Evolutionary conservation across 2,888 invertebrate genomes (phyloP).

Genomic region (Pseudoips prasinana): DNA sequence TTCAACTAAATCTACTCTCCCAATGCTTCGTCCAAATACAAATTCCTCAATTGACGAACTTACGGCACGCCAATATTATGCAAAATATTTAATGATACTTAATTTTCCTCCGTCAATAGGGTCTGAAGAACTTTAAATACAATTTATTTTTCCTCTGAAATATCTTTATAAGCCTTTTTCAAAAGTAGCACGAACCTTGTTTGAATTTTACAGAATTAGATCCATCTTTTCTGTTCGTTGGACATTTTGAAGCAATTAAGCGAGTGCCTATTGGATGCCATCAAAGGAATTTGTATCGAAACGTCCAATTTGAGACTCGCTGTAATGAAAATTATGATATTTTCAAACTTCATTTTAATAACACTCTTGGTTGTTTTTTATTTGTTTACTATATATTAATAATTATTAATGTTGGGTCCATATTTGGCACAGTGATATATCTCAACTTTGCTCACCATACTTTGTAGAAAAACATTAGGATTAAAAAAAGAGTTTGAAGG

Average conservation of each 20-base stretch:
- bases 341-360: constrained; percentile 25
- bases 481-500: too few species aligned
- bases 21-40: too few species aligned
- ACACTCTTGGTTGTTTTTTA: constrained; percentile 11
- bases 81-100: constrained; percentile 4
- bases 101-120: neutral
- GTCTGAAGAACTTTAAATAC: constrained; percentile 12
- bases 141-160: constrained; percentile 17
- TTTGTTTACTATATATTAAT: too few species aligned
- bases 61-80: constrained; percentile 1
- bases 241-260: constrained; percentile 25
- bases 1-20: constrained; percentile 19
- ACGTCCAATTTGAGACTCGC: constrained; percentile 14
- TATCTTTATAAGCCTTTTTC: constrained; percentile 23
- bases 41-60: too few species aligned
- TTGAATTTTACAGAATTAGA: constrained; percentile 20
- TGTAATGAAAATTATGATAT: constrained; percentile 22
- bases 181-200: constrained; percentile 16
- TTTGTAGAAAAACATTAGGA: too few species aligned
- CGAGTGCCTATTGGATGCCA: constrained; percentile 13
- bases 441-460: too few species aligned
- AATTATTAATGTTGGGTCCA: too few species aligned
- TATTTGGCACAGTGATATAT: too few species aligned
- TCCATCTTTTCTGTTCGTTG: constrained; percentile 12
- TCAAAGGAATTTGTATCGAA: constrained; percentile 22